These are phyloP conservation scores for Biston stratarius DNA, from an alignment of 2,888 invertebrate species.

Conservation along the genomic window DNA sequence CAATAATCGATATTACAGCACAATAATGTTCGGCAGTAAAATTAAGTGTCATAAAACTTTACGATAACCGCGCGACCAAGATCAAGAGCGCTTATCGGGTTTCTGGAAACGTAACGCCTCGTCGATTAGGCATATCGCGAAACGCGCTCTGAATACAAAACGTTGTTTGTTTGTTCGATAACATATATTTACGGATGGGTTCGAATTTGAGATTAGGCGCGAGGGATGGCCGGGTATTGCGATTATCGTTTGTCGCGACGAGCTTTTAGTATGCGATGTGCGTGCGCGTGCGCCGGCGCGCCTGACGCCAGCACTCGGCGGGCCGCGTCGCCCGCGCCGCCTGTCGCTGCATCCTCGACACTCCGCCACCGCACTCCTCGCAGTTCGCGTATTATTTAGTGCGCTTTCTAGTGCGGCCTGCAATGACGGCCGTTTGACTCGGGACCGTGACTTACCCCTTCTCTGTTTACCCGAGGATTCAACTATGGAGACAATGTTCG, in stretches of 20 bases:
- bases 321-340: conserved; percentile 56
- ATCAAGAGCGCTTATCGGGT: conserved; percentile 57
- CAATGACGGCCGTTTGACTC: conserved; percentile 71
- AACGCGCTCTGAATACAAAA: conserved; percentile 66
- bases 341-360: conserved; percentile 63
- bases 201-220: conserved; percentile 74
- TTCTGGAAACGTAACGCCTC: conserved; percentile 62
- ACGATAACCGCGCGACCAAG: conserved; percentile 38
- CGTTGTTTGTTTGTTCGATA: conserved; percentile 76
- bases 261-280: conserved; percentile 82
- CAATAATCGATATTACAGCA: conserved; percentile 33
- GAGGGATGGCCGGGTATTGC: conserved; percentile 66
- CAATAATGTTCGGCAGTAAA: conserved; percentile 32
- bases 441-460: conserved; percentile 49
- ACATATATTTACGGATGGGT: conserved; percentile 73
- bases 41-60: conserved; percentile 35
- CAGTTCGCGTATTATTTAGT: conserved; percentile 69
- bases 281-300: conserved; percentile 75
- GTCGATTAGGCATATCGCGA: conserved; percentile 65
- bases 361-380: conserved; percentile 66
- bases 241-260: conserved; percentile 73
- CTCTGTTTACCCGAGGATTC: conserved; percentile 52
- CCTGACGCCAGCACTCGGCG: conserved; percentile 70
- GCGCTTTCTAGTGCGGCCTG: conserved; percentile 71
- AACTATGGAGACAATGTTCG: conserved; percentile 58